Percentiles rank a stretch among this genome's conserved stretches.
These are phyloP conservation scores for Empidonax traillii DNA, from an alignment of 2,113 vertebrate species.

Conservation along the genomic window DNA sequence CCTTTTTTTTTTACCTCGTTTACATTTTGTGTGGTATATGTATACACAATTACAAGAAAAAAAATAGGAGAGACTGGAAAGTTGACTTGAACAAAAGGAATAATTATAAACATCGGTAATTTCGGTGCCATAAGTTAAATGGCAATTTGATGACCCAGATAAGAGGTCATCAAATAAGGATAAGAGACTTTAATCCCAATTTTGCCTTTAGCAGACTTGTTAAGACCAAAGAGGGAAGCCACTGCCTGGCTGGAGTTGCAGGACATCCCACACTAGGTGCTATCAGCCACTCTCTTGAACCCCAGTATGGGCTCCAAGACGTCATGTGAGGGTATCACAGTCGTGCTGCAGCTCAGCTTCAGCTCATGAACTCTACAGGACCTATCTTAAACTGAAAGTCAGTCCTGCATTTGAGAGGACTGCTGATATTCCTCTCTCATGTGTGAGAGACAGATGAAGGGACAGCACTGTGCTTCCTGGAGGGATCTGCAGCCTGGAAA, in stretches of 20 bases:
- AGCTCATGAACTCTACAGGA: neutral
- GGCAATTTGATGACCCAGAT: neutral
- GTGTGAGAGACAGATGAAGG: neutral
- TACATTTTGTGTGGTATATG: neutral
- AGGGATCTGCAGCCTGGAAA: neutral
- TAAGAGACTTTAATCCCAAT: neutral
- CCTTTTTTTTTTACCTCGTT: neutral
- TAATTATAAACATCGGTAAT: neutral
- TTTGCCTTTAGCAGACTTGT: neutral
- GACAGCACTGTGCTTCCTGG: neutral
- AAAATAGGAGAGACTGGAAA: neutral
- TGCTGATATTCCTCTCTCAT: neutral
- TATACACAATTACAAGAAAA: neutral
- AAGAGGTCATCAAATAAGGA: neutral
- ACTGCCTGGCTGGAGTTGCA: fast-evolving
- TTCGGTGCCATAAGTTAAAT: neutral
- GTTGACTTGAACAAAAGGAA: neutral
- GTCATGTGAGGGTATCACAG: neutral
- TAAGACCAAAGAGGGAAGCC: neutral
- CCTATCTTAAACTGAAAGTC: neutral
- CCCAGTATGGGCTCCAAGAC: neutral
- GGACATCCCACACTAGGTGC: neutral
- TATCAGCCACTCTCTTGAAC: neutral
- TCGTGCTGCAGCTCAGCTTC: neutral
- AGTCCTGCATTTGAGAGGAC: neutral